A percentile compares a stretch with the other conserved stretches of the same genome.
phyloP scores from a whole-genome alignment of 2,113 vertebrate species.

The Nycticryphes semicollaris region DNA sequence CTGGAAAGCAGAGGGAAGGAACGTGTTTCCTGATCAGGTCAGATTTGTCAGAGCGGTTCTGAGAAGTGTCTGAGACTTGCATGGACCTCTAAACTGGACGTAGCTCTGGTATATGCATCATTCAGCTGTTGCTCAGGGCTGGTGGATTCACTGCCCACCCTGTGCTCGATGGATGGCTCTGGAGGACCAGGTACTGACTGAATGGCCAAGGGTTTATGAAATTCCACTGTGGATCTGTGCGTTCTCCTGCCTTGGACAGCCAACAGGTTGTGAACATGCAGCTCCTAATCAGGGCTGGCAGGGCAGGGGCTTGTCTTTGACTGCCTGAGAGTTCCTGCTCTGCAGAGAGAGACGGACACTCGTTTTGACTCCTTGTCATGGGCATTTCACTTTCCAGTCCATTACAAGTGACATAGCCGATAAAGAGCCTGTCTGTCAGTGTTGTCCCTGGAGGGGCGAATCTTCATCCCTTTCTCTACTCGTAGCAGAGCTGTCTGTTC shows the following conservation, averaged over 20 bases:
- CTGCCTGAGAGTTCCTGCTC: background rate
- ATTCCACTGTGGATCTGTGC: background rate
- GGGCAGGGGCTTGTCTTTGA: conserved; percentile 2
- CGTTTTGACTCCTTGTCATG: conserved; percentile 55
- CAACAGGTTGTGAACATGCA: background rate
- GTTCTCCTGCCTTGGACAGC: background rate
- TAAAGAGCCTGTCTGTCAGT: conserved; percentile 74
- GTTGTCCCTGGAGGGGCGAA: background rate
- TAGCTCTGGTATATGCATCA: background rate
- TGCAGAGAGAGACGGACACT: conserved; percentile 48
- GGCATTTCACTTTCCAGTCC: conserved; percentile 83
- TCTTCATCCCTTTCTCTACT: background rate
- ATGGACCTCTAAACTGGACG: fast-evolving
- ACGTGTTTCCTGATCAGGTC: fast-evolving
- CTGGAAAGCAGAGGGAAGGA: background rate
- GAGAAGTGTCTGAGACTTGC: background rate
- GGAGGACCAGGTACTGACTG: background rate
- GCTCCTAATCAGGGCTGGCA: conserved; percentile 14
- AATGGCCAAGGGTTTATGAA: background rate
- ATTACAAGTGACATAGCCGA: conserved; percentile 81
- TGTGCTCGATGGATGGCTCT: background rate
- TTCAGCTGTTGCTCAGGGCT: background rate
- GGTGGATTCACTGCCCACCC: background rate
- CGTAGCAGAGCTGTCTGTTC: background rate
- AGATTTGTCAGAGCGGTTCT: background rate